Evolutionary conservation across 2,113 vertebrate genomes (phyloP), one percentile per base, ranked within the genome.

Genomic region (Pachyramphus minor): DNA sequence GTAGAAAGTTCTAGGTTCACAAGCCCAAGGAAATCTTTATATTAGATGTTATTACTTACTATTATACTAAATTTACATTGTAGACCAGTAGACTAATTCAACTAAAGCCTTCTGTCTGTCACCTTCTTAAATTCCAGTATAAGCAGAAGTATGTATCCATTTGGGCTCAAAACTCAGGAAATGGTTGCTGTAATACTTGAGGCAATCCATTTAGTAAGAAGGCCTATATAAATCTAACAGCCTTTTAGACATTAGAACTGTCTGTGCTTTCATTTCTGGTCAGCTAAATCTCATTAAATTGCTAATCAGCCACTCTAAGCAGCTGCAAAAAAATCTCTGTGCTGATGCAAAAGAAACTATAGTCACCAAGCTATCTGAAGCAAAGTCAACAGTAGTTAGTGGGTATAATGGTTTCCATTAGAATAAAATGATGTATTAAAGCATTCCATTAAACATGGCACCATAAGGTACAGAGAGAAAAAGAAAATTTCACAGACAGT

Each of bases 201-300:
- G 28, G 19, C 41, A 87, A 69, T 6, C 10, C n/a, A 49, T 83
- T 84, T 68, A 52, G 2, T 68, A 60, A 87, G 33, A 84, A 82
- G 14, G 17, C 11, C 84, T 89, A 56, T 8, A 60, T 64, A 78
- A 87, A 84, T 87, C 56, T 84, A 75, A 74, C 16, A 95, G 21
- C 4, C 27, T 93, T 87, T 90, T 68, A 89, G 74, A 13, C 33
- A 49, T 50, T 74, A n/a, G 5, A 23, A 6, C 39, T 81, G 60
- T 77, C n/a, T 83, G 9, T 87, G 35, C 39, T 63, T 91, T 91
- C 33, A 69, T 95, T 96, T 90, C 72, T 59, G 68, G 62, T 90
- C 66, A 93, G 28, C 39, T 69, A 58, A 93, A 87, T 83, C 28
- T 24, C 58, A 87, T 85, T 94, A 87, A 79, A 53, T 87, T 83